Evolutionary conservation across 2,888 invertebrate genomes (phyloP), one percentile per base, ranked within the genome.

Genomic region (Melanophora roralis): DNA sequence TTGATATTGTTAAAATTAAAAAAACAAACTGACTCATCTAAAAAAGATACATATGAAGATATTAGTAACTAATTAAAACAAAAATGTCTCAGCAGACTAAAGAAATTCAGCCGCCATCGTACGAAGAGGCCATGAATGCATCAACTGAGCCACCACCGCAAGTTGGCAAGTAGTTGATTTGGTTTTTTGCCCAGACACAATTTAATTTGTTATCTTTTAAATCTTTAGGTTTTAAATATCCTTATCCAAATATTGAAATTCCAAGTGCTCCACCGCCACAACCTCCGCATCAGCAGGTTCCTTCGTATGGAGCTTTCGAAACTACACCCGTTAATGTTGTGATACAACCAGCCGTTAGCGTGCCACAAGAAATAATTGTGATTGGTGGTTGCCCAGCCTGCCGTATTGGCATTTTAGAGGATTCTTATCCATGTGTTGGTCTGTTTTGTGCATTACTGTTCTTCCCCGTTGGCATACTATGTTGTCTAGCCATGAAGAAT

Each of bases 311-410:
- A n/a, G 92, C 94, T 1, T 90, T 91, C 16, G 87, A 89, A 45
- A 87, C 90, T 1, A 90, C 91, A 0, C 93, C 92, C 8, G 92
- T 94, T 23, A 92, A 94, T 73, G 93, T 94, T 59, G 83, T 87
- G 2, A 90, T 91, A 11, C 86, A 89, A 32, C 88, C 89, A 0
- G 88, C 90, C 4, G 92, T 92, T 4, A 92, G 93, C 34, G 91
- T 94, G 59, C 92, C 94, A 81, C 93, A 94, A 3, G 94, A 95
- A 81, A 95, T 97, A 40, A 94, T 97, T 80, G 91, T 96, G 0
- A 94, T 97, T 0, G 96, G 96, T 0, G 96, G 94, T 2, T 97
- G 97, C 89, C 97, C 97, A 1, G 95, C 95, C 1, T 97, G 97
- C 87, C 92, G 97, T 83, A 95, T 97, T 76, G 97, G 97, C 14